Evolutionary conservation across 2,888 invertebrate species (phyloP), one percentile per base, ranked within the genome.

Genomic region (Syrista parreyssii): DNA sequence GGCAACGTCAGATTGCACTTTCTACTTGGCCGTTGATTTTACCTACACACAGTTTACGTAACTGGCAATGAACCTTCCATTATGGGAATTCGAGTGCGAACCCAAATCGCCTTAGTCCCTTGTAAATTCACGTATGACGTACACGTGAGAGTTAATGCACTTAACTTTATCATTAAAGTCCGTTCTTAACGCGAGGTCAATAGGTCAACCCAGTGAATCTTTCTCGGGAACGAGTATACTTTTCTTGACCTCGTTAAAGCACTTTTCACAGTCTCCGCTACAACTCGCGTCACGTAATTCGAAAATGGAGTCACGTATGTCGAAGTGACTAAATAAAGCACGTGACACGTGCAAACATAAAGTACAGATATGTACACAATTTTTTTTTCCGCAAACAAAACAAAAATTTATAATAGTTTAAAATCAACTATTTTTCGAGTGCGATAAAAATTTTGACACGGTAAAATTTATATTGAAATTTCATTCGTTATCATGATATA

Each of bases 31-130:
- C 77, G 76, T 79, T 55, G 77, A 84, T 84, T 85, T 78, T 55
- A 23, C 79, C 80, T 76, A 80, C 80, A 76, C 75, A 80, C 80
- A 76, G 73, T 88, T 91, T 90, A 87, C 86, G 87, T 89, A 90
- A 90, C 88, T 90, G 90, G 85, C 89, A 90, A 90, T 91, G 90
- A 91, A 90, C 89, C 86, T 87, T 85, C 83, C 82, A 68, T 73
- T 23, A 55, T 55, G 55, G 55, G 2, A 55, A 15, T 55, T 23
- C 55, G 55, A 23, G 55, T 23, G 55, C 1, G 23, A 55, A 55
- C 6, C 55, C 23, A 6, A 55, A 55, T 23, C 55, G 23, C 55
- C 9, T 55, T 1, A 2, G 55, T 55, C 55, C 23, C 1, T 55
- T 55, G 2, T 9, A 55, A 9, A 23, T 55, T 23, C 55, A 23